Evolutionary conservation across 2,888 invertebrate genomes (phyloP).

Genomic region (Tenodera sinensis): DNA sequence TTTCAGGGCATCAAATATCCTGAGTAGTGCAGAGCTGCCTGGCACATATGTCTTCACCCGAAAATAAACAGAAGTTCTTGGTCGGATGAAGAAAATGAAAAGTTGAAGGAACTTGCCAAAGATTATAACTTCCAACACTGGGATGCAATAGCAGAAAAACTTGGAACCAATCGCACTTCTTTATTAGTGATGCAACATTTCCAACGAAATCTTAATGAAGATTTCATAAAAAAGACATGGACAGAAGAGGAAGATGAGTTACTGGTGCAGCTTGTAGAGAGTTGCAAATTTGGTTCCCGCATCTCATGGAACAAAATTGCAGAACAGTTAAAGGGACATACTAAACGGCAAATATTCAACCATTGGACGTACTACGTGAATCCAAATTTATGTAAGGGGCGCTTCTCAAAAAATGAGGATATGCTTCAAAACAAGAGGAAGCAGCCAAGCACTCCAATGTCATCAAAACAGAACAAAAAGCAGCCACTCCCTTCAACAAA

Average conservation of each 20-base stretch:
- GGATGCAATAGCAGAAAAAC: conserved; percentile 39
- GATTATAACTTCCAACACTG: conserved; percentile 4
- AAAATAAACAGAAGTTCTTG: neutral
- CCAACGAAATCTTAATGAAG: conserved; percentile 46
- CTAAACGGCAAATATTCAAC: conserved; percentile 63
- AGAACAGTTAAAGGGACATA: conserved; percentile 58
- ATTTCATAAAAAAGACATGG: conserved; percentile 52
- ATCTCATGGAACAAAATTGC: conserved; percentile 73
- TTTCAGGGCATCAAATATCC: neutral
- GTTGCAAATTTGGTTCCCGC: conserved; percentile 58
- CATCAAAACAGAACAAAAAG: too few species aligned
- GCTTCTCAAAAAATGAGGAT: conserved; percentile 66
- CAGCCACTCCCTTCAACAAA: too few species aligned
- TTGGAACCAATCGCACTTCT: conserved; percentile 53
- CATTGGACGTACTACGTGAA: conserved; percentile 51
- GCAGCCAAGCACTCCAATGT: too few species aligned
- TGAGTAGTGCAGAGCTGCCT: conserved; percentile 5
- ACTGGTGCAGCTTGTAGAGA: conserved; percentile 59
- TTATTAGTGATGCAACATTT: conserved; percentile 50
- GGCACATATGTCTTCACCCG: neutral
- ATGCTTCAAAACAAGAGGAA: too few species aligned
- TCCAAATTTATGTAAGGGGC: conserved; percentile 53
- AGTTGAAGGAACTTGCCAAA: neutral
- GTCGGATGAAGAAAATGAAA: neutral
- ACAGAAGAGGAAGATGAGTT: conserved; percentile 63